Base-by-base conservation (phyloP, 1,140 invertebrate species). In the Druon quercuslanigerum region DNA sequence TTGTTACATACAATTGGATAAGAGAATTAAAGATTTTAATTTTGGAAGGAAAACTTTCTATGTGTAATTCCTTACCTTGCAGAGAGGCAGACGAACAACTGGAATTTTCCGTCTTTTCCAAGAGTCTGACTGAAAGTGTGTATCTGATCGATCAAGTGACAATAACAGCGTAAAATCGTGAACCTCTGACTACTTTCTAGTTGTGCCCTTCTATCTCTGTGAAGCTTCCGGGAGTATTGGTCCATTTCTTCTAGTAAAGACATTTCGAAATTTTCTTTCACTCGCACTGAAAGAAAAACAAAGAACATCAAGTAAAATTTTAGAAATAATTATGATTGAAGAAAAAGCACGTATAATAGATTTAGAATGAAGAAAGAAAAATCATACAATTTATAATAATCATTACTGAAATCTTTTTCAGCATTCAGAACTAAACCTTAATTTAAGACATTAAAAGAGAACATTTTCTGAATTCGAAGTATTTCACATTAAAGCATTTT, bases 81-180 rank as follows among this genome's bases (percentile, higher is more conserved):
- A 74, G 88, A 87, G 11, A 99, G 93, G 89, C 98, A 99, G 74
- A 99, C 95, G 87, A 99, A 98, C 9, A 99, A 93, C 88, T 99
- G 98, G 89, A 99, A 99, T 92, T 99, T 98, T 46, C 98, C 98
- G 93, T 99, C 98, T 90, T 99, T 99, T 60, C 99, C 99, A 13
- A 99, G 92, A 14, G 96, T 94, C 76, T 96, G 95, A 72, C 96
- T 96, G 0, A 95, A 95, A 50, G 94, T 94, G 88, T 96, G 95
- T 66, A 99, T 97, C 91, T 98, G 95, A 87, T 96, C 94, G 84
- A 96, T 94, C 1, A 96, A 92, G 85, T 96, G 95, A 84, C 95
- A 95, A 89, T 96, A 96, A 83, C 95, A 94, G 56, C 95, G 91
- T 92, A 96, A 93, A 51, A 96, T 94, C 11, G 94, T 93, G 50